Conservation (phyloP, 1,140 invertebrate species). For the Stegodyphus dumicola region DNA sequence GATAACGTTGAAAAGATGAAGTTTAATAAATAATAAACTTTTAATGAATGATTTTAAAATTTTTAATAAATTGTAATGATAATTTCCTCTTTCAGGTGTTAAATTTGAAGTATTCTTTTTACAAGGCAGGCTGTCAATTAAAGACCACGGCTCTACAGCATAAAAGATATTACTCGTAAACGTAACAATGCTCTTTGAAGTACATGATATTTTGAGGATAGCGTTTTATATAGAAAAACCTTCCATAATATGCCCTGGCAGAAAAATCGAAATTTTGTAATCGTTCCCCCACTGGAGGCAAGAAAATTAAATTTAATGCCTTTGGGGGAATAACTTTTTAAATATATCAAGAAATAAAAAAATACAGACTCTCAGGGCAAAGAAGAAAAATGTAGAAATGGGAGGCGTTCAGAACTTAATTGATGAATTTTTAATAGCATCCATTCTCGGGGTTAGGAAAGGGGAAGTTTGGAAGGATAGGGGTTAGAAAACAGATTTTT, state of each 20-base stretch:
- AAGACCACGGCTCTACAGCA: too few species aligned
- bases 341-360: conserved; percentile 38
- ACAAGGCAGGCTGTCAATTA: too few species aligned
- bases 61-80: too few species aligned
- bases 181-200: too few species aligned
- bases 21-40: too few species aligned
- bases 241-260: neutral
- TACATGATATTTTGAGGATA: too few species aligned
- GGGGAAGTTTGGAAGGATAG: conserved; percentile 38
- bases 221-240: neutral
- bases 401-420: conserved; percentile 53
- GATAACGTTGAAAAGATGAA: too few species aligned
- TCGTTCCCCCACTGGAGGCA: conserved; percentile 26
- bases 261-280: conserved; percentile 30
- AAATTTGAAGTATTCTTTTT: too few species aligned
- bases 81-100: too few species aligned
- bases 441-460: conserved; percentile 8
- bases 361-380: conserved; percentile 7
- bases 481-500: conserved; percentile 42
- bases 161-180: too few species aligned
- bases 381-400: conserved; percentile 26
- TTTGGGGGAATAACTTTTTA: conserved; percentile 56
- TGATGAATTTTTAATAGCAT: conserved; percentile 61
- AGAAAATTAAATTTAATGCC: conserved; percentile 61
- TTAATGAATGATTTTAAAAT: too few species aligned